Percentiles rank a stretch among this genome's conserved stretches.
These are phyloP conservation scores for Leucania comma DNA, from an alignment of 2,888 invertebrate genomes.

Conservation along the genomic window DNA sequence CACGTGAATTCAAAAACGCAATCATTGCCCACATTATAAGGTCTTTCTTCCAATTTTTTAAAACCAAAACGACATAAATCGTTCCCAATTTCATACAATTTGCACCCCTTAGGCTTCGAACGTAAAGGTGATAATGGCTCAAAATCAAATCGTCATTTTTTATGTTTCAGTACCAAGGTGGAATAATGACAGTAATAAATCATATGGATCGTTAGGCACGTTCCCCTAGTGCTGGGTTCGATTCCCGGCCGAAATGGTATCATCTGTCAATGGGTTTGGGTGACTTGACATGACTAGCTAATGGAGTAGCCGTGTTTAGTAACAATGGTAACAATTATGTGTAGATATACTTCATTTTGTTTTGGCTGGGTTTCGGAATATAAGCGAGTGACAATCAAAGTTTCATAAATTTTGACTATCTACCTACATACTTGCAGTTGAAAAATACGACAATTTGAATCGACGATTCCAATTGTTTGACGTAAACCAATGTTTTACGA, in stretches of 20 bases:
- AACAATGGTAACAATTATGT: constrained; percentile 74
- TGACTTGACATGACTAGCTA: constrained; percentile 89
- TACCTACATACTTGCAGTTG: too few relatives aligned
- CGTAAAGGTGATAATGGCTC: constrained; percentile 53
- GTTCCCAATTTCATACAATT: constrained; percentile 40
- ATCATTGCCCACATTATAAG: constrained; percentile 79
- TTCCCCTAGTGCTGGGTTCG: constrained; percentile 87
- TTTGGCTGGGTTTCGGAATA: background rate
- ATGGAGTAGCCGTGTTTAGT: constrained; percentile 86
- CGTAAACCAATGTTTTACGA: too few relatives aligned
- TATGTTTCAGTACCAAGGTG: constrained; percentile 73
- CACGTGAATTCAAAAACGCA: constrained; percentile 80
- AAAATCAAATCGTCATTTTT: constrained; percentile 73
- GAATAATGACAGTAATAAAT: constrained; percentile 90
- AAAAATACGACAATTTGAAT: too few relatives aligned
- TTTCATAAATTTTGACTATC: background rate
- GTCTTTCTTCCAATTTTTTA: constrained; percentile 61
- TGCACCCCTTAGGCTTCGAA: background rate
- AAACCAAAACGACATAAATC: constrained; percentile 57
- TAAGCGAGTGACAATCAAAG: background rate
- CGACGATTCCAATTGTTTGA: too few relatives aligned
- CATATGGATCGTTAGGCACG: constrained; percentile 90
- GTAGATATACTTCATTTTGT: constrained; percentile 38
- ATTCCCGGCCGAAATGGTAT: constrained; percentile 90
- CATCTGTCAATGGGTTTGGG: constrained; percentile 89